A percentile compares a stretch with the other conserved stretches of the same genome.
Evolutionary conservation across 2,797 vertebrate genomes (phyloP).

Genomic region (Siniperca scherzeri): DNA sequence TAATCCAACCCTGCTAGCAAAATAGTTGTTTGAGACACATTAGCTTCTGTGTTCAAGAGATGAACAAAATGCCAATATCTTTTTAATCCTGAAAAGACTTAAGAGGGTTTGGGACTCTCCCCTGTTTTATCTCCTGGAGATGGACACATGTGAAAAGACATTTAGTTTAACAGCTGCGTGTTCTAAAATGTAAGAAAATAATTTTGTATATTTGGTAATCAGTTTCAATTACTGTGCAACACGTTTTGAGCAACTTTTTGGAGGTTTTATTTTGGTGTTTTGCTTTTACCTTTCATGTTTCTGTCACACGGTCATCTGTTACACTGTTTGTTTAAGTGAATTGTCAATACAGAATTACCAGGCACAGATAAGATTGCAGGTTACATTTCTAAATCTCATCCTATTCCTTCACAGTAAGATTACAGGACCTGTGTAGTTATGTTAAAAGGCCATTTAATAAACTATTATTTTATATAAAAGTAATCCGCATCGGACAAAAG

Average conservation of each 20-base stretch:
- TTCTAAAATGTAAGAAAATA: neutral
- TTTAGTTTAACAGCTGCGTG: neutral
- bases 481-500: neutral
- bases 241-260: neutral
- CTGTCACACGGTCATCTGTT: neutral
- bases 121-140: constrained; percentile 4
- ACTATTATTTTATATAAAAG: neutral
- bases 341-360: neutral
- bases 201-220: neutral
- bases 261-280: neutral
- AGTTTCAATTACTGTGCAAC: neutral
- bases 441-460: neutral
- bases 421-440: neutral
- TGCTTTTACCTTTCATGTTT: neutral
- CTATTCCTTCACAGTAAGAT: neutral
- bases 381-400: neutral
- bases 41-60: neutral
- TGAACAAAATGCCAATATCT: constrained; percentile 12
- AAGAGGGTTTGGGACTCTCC: neutral
- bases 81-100: constrained; percentile 27
- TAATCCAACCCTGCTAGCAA: neutral
- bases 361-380: neutral
- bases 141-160: neutral
- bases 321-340: neutral
- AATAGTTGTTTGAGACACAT: constrained; percentile 5